Evolutionary conservation across 2,888 invertebrate species (phyloP), one percentile per base, ranked within the genome.

Genomic region (Xestia sexstrigata): DNA sequence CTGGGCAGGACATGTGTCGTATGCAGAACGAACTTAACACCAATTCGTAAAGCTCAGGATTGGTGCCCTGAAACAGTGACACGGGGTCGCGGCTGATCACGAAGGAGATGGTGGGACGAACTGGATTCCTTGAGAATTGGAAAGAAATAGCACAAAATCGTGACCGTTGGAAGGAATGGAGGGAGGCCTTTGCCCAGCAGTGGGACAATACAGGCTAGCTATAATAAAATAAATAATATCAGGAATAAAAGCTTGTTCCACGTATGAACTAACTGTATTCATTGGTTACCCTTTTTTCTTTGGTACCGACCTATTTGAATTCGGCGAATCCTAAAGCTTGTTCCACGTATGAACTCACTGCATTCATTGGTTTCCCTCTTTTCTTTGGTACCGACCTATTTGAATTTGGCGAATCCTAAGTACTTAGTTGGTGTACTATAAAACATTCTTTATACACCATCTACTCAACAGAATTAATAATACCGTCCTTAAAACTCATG

Each of bases 401-500:
- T n/a, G 23, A 52, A 35, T 68, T 68, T 11, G 17, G 42, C n/a
- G 7, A 52, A 52, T 23, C 23, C 13, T 15, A 20, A 39, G 52
- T 39, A 70, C 11, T 39, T 17, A 4, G 20, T 23, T 7, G 23
- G 39, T 6, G 63, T 63, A 39, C 23, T 62, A 60, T 35, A 63
- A 20, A 9, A 26, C 15, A 35, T 60, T 39, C 20, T 71, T 11
- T 23, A 39, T 35, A 23, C 17, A 49, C 13, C 3, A 72, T n/a
- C 26, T n/a, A n/a, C n/a, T n/a, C n/a, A n/a, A 49, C 15, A 35
- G 3, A 52, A 39, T 52, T 17, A 45, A 45, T 76, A 65, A 39
- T 47, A 63, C 70, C 13, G 20, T 55, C 26, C 15, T 30, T 20
- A n/a, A 70, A 79, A 79, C 42, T n/a, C 20, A 70, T 15, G 23